These are phyloP conservation scores for Diadumene lineata DNA, from an alignment of 92 coral and sea anemone genomes.

Conservation along the genomic window DNA sequence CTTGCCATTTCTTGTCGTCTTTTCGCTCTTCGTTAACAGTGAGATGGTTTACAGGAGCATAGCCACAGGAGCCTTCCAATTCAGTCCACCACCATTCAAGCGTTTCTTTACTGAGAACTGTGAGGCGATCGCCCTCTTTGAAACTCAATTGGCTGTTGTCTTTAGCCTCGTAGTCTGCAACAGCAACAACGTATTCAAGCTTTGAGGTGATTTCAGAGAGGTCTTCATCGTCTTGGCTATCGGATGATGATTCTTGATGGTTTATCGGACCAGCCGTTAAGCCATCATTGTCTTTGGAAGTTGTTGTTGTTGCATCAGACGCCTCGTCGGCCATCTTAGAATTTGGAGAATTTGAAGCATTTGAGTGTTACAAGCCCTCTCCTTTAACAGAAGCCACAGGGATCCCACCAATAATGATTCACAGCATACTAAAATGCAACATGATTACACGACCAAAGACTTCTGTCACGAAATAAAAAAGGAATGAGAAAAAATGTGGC, in stretches of 20 bases:
- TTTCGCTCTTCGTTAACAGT: conserved; percentile 37
- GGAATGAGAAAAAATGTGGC: too few species aligned
- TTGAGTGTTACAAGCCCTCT: neutral
- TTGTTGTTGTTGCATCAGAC: neutral
- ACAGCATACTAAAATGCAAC: too few species aligned
- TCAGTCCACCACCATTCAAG: conserved; percentile 97
- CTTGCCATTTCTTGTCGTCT: conserved; percentile 74
- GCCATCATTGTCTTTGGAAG: neutral
- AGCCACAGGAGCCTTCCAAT: conserved; percentile 76
- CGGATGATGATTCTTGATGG: conserved; percentile 18
- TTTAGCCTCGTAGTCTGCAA: conserved; percentile 71
- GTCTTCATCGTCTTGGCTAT: conserved; percentile 50
- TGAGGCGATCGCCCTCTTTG: conserved; percentile 71
- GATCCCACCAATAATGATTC: too few species aligned
- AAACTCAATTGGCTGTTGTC: conserved; percentile 82
- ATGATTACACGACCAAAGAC: too few species aligned
- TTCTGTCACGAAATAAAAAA: too few species aligned
- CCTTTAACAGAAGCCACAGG: neutral
- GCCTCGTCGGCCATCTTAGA: neutral
- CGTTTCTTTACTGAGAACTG: conserved; percentile 67
- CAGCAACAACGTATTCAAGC: conserved; percentile 68
- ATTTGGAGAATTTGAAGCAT: neutral
- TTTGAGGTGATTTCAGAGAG: conserved; percentile 29
- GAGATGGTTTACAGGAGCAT: conserved; percentile 79
- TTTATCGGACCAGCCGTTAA: conserved; percentile 2